These are phyloP conservation scores for Alaudala cheleensis DNA, from an alignment of 2,113 vertebrate genomes.

Conservation along the genomic window DNA sequence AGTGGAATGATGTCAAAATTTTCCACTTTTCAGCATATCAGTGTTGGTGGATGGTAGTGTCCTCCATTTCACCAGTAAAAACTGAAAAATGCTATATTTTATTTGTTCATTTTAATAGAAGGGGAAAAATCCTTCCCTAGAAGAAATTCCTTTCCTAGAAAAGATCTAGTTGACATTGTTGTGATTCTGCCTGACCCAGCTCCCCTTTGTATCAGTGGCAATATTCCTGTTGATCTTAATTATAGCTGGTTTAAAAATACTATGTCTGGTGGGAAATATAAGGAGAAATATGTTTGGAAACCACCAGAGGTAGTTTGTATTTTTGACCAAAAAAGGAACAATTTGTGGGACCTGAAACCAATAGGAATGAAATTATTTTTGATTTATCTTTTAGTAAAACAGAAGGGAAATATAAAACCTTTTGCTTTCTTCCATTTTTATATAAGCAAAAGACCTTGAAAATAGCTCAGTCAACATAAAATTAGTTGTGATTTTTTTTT, in stretches of 20 bases:
- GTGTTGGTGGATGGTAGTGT: not conserved
- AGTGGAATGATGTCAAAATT: not conserved
- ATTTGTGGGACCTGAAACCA: not conserved
- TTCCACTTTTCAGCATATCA: not conserved
- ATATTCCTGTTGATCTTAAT: slow-evolving; percentile 15
- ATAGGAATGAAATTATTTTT: not conserved
- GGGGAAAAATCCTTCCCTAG: not conserved
- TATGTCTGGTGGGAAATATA: not conserved
- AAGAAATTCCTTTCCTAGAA: not conserved
- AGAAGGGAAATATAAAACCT: not conserved
- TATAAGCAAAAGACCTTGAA: not conserved
- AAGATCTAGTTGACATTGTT: not conserved
- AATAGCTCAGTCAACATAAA: not conserved
- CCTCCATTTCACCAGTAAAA: not conserved
- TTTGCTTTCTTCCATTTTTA: slow-evolving; percentile 4
- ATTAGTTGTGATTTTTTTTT: not conserved
- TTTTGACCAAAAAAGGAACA: not conserved
- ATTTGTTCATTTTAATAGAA: not conserved
- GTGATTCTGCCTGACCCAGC: not conserved
- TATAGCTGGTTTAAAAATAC: not conserved
- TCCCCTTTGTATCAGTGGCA: not conserved
- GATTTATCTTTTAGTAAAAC: not conserved
- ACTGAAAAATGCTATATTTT: not conserved
- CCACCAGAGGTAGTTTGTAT: not conserved
- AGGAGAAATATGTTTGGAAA: not conserved